These are phyloP conservation scores for Andrena praecox DNA, from an alignment of 2,888 invertebrate genomes.

Conservation along the genomic window DNA sequence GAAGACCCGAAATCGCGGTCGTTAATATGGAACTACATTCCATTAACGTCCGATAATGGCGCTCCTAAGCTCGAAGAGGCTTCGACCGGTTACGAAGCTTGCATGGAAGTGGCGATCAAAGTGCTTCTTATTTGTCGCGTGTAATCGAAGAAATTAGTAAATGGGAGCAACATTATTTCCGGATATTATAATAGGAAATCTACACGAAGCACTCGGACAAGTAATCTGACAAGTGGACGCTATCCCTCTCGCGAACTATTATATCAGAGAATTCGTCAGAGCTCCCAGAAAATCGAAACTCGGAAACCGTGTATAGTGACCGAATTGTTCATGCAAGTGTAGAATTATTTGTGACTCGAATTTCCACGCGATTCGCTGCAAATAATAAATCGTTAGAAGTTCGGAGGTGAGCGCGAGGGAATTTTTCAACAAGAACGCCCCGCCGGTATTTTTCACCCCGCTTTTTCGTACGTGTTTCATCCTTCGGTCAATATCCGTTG, in stretches of 20 bases:
- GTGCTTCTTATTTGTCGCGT: conserved; percentile 18
- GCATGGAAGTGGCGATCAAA: conserved; percentile 20
- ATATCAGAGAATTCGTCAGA: background rate
- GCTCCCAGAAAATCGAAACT: background rate
- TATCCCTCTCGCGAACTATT: background rate
- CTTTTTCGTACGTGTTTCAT: conserved; percentile 33
- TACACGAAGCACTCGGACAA: too few relatives aligned
- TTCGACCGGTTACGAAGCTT: conserved; percentile 36
- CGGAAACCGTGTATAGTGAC: background rate
- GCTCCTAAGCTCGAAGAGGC: conserved; percentile 63
- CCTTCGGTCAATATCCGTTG: conserved; percentile 44
- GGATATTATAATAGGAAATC: background rate
- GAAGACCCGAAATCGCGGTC: conserved; percentile 71
- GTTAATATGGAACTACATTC: conserved; percentile 76
- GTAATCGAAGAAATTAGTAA: background rate
- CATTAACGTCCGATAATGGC: conserved; percentile 76
- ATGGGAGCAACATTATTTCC: background rate
- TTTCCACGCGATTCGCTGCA: background rate
- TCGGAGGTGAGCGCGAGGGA: background rate
- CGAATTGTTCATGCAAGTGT: background rate
- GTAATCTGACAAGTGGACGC: too few relatives aligned
- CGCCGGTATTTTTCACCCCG: conserved; percentile 10
- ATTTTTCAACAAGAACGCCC: background rate
- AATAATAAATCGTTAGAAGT: conserved; percentile 1
- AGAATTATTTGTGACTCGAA: background rate